Evolutionary conservation across 2,113 vertebrate genomes (phyloP).

Genomic region (Merops nubicus): DNA sequence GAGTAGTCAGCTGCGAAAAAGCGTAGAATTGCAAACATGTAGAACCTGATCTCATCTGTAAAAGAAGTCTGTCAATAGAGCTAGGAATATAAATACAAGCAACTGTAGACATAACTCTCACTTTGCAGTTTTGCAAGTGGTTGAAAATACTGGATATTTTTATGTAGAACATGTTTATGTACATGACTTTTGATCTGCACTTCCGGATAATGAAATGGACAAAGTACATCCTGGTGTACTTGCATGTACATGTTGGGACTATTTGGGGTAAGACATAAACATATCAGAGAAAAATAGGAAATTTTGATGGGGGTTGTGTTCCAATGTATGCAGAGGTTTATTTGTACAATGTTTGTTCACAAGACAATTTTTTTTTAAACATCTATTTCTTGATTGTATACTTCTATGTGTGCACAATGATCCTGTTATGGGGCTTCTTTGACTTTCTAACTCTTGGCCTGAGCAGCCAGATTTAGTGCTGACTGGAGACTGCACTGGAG

Average conservation of each 20-base stretch:
- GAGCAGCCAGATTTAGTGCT: neutral
- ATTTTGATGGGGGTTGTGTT: neutral
- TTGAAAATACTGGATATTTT: neutral
- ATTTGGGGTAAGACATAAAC: neutral
- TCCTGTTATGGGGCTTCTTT: neutral
- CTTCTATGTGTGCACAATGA: neutral
- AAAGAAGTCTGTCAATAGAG: neutral
- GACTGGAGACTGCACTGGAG: neutral
- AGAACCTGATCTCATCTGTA: neutral
- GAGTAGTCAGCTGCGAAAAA: neutral
- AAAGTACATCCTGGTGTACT: neutral
- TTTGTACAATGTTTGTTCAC: neutral
- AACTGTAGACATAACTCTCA: neutral
- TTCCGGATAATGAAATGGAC: neutral
- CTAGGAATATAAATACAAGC: neutral
- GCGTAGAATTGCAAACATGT: neutral
- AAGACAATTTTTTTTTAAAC: neutral
- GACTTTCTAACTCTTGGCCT: neutral
- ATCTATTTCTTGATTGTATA: neutral
- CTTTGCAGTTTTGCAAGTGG: neutral
- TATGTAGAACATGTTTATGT: neutral
- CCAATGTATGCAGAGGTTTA: neutral
- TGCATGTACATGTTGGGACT: neutral
- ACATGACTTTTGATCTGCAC: neutral
- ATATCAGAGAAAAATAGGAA: neutral